A percentile compares a stretch with the other conserved stretches of the same genome.
These are phyloP conservation scores for Drosophila phalerata DNA, from an alignment of 2,888 invertebrate genomes.

Conservation along the genomic window DNA sequence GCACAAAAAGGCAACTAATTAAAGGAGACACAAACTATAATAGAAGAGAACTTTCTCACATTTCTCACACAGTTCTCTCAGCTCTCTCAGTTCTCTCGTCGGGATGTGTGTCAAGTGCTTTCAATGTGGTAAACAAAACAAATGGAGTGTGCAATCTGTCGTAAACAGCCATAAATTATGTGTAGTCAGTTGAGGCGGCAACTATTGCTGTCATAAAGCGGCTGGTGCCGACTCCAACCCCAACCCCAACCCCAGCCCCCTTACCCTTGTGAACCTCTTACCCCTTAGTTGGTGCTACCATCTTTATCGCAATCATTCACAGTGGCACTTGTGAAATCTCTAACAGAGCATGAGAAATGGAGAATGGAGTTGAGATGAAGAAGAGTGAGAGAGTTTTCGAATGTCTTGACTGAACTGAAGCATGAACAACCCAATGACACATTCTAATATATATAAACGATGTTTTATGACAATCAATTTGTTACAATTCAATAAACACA, in stretches of 20 bases:
- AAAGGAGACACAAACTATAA: conserved; percentile 50
- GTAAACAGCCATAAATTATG: conserved; percentile 81
- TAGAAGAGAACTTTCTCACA: conserved; percentile 19
- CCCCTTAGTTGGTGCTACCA: conserved; percentile 28
- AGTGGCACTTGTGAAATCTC: conserved; percentile 75
- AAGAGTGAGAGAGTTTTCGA: conserved; percentile 33
- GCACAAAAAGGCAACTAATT: conserved; percentile 61
- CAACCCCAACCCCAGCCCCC: neutral
- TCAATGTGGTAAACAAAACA: conserved; percentile 77
- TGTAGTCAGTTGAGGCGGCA: conserved; percentile 52
- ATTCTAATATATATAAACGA: conserved; percentile 82
- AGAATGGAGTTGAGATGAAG: neutral
- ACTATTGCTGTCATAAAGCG: conserved; percentile 66
- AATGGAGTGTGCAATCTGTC: conserved; percentile 83
- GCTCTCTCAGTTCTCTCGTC: conserved; percentile 37
- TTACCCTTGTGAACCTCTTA: conserved; percentile 1
- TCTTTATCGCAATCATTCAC: conserved; percentile 79
- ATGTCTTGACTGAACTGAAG: conserved; percentile 66
- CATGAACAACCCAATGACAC: conserved; percentile 78
- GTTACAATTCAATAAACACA: conserved; percentile 83
- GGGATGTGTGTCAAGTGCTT: conserved; percentile 73
- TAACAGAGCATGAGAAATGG: conserved; percentile 18
- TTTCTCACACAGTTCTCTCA: conserved; percentile 1
- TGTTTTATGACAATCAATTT: conserved; percentile 84
- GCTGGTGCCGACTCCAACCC: conserved; percentile 19